A percentile compares a stretch with the other conserved stretches of the same genome.
Conservation (phyloP, 2,113 vertebrate species). For the Pheucticus melanocephalus region DNA sequence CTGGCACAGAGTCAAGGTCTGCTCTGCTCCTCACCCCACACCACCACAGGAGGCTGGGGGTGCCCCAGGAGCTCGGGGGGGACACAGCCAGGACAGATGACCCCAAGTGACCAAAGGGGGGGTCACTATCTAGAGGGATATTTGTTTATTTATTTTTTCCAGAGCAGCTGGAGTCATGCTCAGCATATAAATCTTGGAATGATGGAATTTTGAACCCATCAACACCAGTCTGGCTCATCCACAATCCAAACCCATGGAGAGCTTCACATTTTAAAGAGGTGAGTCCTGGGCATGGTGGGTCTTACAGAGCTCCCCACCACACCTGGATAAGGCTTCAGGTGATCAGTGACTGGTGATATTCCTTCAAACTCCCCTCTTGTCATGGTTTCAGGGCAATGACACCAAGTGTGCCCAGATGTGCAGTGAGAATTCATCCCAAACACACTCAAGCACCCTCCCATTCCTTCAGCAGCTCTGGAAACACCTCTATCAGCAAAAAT, state of each 20-base stretch:
- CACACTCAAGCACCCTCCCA: background rate
- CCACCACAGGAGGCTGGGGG: background rate
- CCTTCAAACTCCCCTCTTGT: background rate
- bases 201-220: background rate
- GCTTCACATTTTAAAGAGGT: fast-evolving
- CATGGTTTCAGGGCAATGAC: background rate
- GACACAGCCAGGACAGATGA: background rate
- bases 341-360: background rate
- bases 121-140: too few relatives aligned
- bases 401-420: background rate
- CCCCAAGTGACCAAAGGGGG: background rate
- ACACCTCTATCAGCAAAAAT: background rate
- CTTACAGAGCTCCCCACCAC: background rate
- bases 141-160: background rate
- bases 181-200: background rate
- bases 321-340: background rate
- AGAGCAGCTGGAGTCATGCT: background rate
- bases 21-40: background rate
- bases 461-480: background rate
- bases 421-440: background rate
- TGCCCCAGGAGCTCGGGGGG: background rate
- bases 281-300: background rate
- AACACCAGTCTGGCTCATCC: background rate
- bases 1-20: too few relatives aligned
- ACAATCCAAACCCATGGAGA: background rate